Evolutionary conservation across 2,113 vertebrate species (phyloP).

Genomic region (Sakesphorus luctuosus): DNA sequence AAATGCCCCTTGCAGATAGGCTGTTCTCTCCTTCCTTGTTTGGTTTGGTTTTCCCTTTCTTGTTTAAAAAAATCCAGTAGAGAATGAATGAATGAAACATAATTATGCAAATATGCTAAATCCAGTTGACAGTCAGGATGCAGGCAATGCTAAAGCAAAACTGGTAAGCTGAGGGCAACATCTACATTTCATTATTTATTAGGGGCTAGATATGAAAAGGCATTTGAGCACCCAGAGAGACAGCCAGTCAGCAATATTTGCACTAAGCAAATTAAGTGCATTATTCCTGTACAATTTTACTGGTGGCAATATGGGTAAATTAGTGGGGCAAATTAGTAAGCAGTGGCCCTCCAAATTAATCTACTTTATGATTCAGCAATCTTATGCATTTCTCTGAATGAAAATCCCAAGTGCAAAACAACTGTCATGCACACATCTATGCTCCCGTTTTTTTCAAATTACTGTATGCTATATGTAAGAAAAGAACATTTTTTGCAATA

Average conservation of each 20-base stretch:
- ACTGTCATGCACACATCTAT: not conserved
- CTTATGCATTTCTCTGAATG: not conserved
- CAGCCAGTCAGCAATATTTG: not conserved
- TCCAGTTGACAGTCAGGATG: conserved; percentile 33
- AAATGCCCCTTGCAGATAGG: conserved; percentile 33
- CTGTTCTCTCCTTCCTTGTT: conserved; percentile 34
- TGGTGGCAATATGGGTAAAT: not conserved
- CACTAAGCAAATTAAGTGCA: not conserved
- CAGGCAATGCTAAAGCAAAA: conserved; percentile 22
- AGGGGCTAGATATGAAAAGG: conserved; percentile 19
- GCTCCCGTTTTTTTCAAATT: not conserved
- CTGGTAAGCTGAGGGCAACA: conserved; percentile 45
- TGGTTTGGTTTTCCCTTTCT: conserved; percentile 15
- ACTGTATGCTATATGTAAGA: not conserved
- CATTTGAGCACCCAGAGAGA: conserved; percentile 10
- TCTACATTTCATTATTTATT: conserved; percentile 60
- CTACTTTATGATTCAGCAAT: not conserved
- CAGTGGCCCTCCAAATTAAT: not conserved
- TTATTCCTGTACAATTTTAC: not conserved
- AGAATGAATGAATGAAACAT: conserved; percentile 60
- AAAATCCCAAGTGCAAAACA: not conserved
- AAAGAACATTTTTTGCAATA: not conserved
- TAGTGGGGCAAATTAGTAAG: not conserved
- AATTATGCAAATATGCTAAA: conserved; percentile 47
- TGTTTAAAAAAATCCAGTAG: not conserved